Evolutionary conservation across 2,888 invertebrate species (phyloP).

Genomic region (Epiblema foenella): DNA sequence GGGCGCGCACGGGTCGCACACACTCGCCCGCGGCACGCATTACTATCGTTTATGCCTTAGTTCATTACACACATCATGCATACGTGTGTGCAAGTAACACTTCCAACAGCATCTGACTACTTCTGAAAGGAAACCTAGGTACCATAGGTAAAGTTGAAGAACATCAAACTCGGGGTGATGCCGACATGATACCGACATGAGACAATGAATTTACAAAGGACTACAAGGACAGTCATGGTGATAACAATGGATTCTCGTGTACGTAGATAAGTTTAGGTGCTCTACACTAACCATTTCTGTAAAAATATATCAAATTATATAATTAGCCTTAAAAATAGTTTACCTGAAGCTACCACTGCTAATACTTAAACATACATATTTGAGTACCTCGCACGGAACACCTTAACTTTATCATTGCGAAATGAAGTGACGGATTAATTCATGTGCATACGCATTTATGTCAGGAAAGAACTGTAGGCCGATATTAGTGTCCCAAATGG

Average conservation of each 20-base stretch:
- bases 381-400: constrained; percentile 82
- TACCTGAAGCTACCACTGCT: constrained; percentile 53
- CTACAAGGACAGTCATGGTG: constrained; percentile 39
- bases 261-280: constrained; percentile 77
- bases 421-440: constrained; percentile 49
- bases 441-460: constrained; percentile 42
- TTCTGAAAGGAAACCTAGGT: constrained; percentile 41
- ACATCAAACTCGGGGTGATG: constrained; percentile 31
- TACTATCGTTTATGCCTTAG: constrained; percentile 12
- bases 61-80: constrained; percentile 37
- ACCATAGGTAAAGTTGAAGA: constrained; percentile 24
- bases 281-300: constrained; percentile 74
- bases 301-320: constrained; percentile 57
- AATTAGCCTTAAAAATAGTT: constrained; percentile 58
- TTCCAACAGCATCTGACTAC: constrained; percentile 13
- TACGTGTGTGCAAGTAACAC: constrained; percentile 41
- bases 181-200: constrained; percentile 39
- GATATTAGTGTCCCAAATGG: constrained; percentile 45
- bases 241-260: constrained; percentile 38
- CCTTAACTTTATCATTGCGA: constrained; percentile 78
- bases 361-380: constrained; percentile 54
- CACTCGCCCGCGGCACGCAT: constrained; percentile 48
- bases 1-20: constrained; percentile 65
- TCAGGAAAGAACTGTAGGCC: constrained; percentile 43
- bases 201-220: constrained; percentile 37